Percentiles rank a stretch among this genome's conserved stretches.
These are phyloP conservation scores for Halcyon smyrnensis DNA, from an alignment of 2,797 vertebrate genomes.

Conservation along the genomic window DNA sequence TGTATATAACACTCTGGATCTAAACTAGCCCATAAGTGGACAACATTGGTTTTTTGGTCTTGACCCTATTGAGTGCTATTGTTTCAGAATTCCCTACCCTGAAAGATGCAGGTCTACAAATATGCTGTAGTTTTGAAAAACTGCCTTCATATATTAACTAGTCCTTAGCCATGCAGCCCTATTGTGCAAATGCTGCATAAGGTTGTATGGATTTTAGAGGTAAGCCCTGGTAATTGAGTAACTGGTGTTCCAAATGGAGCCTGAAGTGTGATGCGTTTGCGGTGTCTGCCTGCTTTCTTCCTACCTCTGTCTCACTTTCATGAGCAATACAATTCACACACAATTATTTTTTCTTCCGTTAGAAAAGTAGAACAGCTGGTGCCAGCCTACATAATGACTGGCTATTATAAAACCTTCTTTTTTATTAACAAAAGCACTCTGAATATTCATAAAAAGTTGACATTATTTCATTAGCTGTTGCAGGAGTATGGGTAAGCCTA, in stretches of 20 bases:
- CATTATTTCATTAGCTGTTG: slow-evolving; percentile 19
- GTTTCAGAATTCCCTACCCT: background rate
- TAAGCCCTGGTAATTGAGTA: background rate
- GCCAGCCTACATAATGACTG: background rate
- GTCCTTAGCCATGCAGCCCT: background rate
- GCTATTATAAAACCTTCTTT: background rate
- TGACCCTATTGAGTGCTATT: background rate
- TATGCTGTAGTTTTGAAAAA: background rate
- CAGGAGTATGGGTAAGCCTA: background rate
- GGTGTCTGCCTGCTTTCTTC: background rate
- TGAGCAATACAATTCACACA: background rate
- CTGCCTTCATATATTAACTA: background rate
- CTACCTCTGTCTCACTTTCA: background rate
- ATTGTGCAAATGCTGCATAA: background rate
- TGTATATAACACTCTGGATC: background rate
- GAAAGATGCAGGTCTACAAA: background rate
- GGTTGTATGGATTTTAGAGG: background rate
- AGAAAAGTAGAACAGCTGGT: slow-evolving; percentile 14
- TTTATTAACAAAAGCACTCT: background rate
- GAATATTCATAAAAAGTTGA: slow-evolving; percentile 51
- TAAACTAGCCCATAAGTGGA: background rate
- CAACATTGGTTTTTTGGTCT: background rate
- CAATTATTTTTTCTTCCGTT: background rate
- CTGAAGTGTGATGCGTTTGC: background rate
- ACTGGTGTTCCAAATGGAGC: background rate